These are phyloP conservation scores for Pinna nobilis DNA, from an alignment of 1,140 invertebrate genomes.

Conservation along the genomic window DNA sequence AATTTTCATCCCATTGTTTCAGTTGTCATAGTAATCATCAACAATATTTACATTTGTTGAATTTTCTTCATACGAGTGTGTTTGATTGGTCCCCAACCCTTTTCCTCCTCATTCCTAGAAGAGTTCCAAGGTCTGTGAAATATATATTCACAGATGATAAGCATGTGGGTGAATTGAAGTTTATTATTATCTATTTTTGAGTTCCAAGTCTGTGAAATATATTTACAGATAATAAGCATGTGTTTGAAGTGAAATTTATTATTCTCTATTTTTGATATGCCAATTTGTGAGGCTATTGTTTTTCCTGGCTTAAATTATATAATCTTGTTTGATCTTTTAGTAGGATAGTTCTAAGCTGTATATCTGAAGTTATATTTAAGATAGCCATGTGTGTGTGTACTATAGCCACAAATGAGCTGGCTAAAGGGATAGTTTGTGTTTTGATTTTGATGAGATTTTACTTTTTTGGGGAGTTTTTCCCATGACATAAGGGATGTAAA, in stretches of 20 bases:
- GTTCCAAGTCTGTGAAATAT: constrained; percentile 26
- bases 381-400: not conserved
- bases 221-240: no score
- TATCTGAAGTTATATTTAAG: constrained; percentile 18
- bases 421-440: not conserved
- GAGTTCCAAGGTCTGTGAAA: constrained; percentile 28
- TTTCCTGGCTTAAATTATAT: constrained; percentile 29
- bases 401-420: not conserved
- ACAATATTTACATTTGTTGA: constrained; percentile 5
- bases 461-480: no score
- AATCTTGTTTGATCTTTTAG: constrained; percentile 32
- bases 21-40: not conserved
- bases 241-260: constrained; percentile 25
- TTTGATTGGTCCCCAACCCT: constrained; percentile 29
- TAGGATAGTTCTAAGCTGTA: constrained; percentile 11
- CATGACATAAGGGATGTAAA: no score
- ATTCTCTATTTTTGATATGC: constrained; percentile 40
- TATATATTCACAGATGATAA: constrained; percentile 13
- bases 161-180: constrained; percentile 20
- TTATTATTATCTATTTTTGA: constrained; percentile 35
- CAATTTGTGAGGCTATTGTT: constrained; percentile 33
- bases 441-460: not conserved
- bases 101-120: constrained; percentile 36
- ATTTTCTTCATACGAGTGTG: not conserved
- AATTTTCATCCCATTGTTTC: not conserved